phyloP scores from a whole-genome alignment of 2,113 vertebrate species.

The Saiga tatarica region DNA sequence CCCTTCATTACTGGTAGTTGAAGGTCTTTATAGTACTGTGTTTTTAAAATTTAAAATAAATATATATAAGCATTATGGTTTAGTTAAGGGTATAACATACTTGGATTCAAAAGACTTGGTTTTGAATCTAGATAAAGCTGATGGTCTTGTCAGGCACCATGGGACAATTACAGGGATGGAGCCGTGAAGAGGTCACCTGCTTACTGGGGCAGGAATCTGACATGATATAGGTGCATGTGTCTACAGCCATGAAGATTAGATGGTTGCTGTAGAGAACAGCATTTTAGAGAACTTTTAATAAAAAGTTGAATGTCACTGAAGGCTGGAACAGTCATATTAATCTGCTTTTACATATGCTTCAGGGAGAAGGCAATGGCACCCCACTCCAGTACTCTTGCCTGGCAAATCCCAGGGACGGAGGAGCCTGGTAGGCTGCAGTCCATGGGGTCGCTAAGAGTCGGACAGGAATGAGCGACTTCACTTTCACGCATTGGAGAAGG shows the following conservation, averaged over 20 bases:
- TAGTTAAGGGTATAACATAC: neutral
- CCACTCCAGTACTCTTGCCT: neutral
- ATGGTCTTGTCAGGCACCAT: neutral
- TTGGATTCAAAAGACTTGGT: slow-evolving; percentile 17
- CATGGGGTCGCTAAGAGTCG: neutral
- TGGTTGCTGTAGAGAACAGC: neutral
- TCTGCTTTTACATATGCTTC: neutral
- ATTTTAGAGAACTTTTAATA: neutral
- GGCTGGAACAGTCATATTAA: neutral
- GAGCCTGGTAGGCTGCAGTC: neutral
- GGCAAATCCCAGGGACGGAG: neutral
- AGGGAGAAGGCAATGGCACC: neutral
- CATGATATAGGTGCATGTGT: neutral
- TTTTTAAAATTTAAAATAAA: slow-evolving; percentile 34
- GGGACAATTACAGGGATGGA: neutral
- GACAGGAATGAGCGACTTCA: rapidly evolving
- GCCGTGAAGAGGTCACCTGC: neutral
- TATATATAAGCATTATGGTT: neutral
- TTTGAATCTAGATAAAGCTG: neutral
- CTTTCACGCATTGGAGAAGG: neutral
- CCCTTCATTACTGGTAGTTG: neutral
- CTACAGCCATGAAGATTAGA: neutral
- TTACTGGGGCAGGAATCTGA: neutral
- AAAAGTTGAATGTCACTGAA: neutral
- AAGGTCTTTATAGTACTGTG: neutral